Evolutionary conservation across 2,113 vertebrate species (phyloP), one percentile per base, ranked within the genome.

Genomic region (Patagioenas fasciata): DNA sequence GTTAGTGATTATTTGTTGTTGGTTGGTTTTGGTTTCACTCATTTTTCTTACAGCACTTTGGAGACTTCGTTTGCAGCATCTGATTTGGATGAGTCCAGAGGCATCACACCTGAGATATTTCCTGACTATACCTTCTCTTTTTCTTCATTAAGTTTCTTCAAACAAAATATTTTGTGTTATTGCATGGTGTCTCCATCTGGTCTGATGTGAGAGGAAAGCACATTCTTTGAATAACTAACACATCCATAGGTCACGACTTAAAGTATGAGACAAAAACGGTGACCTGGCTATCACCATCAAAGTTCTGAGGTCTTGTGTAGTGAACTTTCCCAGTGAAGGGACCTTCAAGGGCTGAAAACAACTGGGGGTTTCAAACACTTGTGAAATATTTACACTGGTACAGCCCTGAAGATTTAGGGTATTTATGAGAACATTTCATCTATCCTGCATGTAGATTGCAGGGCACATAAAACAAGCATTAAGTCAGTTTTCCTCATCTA

Each of bases 261-360:
- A 32, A 44, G 6, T 28, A 36, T 57, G 40, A 56, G 26, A 9
- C 26, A 23, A 11, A 77, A 78, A 29, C 40, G 10, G 13, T 20
- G 8, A 13, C 7, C 23, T 50, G 8, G 21, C 3, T 29, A 17
- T 86, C 1, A 0, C 17, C 13, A 29, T 2, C 5, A 20, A 4
- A 23, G 18, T 32, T 12, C n/a, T 40, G 56, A 73, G 28, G 57
- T 14, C 79, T 67, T 91, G 15, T 17, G 19, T 13, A 6, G 31
- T 60, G 32, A 89, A 23, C 56, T 75, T 81, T 32, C 48, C 36
- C 19, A 19, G 10, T 19, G 65, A 79, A 26, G 18, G 16, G 11
- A 15, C 10, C 14, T 61, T 53, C 0, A 4, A 65, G 51, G 17
- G 26, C 4, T 26, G 64, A 62, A 10, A 73, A 18, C 4, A 66